Base-by-base conservation (phyloP, 1,140 invertebrate species). In the Armadillidium nasatum region DNA sequence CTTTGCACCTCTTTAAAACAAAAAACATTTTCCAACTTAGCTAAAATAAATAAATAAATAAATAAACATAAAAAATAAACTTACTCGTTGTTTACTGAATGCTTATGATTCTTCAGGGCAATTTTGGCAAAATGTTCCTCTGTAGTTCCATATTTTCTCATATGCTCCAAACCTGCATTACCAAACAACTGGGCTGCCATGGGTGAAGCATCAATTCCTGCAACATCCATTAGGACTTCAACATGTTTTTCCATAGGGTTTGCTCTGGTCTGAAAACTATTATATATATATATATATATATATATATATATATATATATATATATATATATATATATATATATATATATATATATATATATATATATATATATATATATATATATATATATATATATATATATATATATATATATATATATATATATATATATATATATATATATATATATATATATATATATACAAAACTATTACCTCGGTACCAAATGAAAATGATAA, bases 81-180 rank as follows among this genome's bases (percentile, higher is more conserved):
- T 87, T 88, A 93, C 83, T 96, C 96, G 87, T 99, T 99, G 83
- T 98, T 97, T 0, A 89, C 88, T 0, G 96, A 98, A 87, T 99
- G 96, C 81, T 94, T 91, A 85, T 99, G 96, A 86, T 99, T 99
- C 84, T 99, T 99, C 79, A 92, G 92, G 0, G 96, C 97, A 83
- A 99, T 96, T 87, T 98, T 99, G 0, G 95, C 97, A 85, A 99
- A 92, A 84, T 98, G 96, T 72, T 95, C 89, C 22, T 91, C 88
- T 80, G 90, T 96, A 0, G 95, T 96, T 33, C 95, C 96, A 86
- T 97, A 97, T 85, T 96, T 97, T 82, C 95, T 89, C 95, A 99
- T 98, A 83, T 99, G 96, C 82, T 99, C 97, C 71, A 91, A 86
- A 10, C 93, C 97, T 79, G 97, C 97, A 86, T 97, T 97, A 11